These are phyloP conservation scores for Protodeltote pygarga DNA, from an alignment of 2,888 invertebrate genomes.

Conservation along the genomic window DNA sequence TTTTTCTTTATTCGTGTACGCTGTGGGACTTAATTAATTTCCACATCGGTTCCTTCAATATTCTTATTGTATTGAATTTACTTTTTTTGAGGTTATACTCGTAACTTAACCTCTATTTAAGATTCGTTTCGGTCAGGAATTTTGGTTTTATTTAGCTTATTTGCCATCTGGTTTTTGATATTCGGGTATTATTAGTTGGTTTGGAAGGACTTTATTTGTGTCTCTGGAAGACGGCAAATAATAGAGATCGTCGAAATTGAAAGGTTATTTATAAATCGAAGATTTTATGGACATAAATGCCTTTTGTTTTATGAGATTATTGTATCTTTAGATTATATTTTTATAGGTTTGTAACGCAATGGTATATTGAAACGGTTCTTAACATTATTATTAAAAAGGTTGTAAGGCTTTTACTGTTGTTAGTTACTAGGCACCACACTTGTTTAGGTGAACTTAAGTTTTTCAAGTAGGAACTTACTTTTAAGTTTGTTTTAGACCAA, in stretches of 20 bases:
- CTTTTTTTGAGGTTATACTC: conserved; percentile 42
- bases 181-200: conserved; percentile 26
- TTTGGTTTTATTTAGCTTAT: conserved; percentile 45
- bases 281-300: no score
- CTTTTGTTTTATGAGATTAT: no score
- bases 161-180: conserved; percentile 19
- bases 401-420: no score
- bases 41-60: conserved; percentile 61
- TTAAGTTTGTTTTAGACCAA: no score
- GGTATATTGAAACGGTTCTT: no score
- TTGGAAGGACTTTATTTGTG: not conserved
- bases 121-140: conserved; percentile 30
- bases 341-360: no score
- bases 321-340: no score
- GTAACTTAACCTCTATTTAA: conserved; percentile 32
- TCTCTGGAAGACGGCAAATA: not conserved
- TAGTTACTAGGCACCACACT: no score
- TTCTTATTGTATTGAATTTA: conserved; percentile 52
- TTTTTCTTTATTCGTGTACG: conserved; percentile 59
- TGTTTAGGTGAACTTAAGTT: no score
- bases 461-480: no score
- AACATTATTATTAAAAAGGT: no score
- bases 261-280: no score
- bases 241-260: not conserved
- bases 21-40: conserved; percentile 76